Percentiles rank a stretch among this genome's conserved stretches.
Conservation (phyloP, 2,888 invertebrate species). For the Theretra japonica region DNA sequence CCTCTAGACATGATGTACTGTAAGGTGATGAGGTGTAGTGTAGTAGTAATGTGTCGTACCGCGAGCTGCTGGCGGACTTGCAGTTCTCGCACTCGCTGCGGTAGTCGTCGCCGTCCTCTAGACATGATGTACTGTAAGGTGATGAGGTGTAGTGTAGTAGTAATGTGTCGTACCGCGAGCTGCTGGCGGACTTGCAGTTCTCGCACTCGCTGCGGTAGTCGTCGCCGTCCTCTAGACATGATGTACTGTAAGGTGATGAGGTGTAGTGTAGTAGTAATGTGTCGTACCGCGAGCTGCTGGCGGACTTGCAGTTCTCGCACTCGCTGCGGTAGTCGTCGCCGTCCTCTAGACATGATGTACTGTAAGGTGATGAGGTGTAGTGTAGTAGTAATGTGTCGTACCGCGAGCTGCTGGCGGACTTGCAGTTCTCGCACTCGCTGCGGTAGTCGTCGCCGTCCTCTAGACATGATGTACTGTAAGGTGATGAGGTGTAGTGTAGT, state of each 20-base stretch:
- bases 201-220: slow-evolving; percentile 94
- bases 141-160: no score
- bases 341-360: no score
- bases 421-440: slow-evolving; percentile 94
- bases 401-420: slow-evolving; percentile 89
- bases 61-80: slow-evolving; percentile 89
- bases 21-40: no score
- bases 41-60: slow-evolving; percentile 57
- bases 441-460: slow-evolving; percentile 90
- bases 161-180: slow-evolving; percentile 82
- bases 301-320: slow-evolving; percentile 93
- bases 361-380: no score
- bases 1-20: no score
- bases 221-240: no score
- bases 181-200: slow-evolving; percentile 92
- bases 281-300: slow-evolving; percentile 87
- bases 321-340: slow-evolving; percentile 92
- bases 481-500: no score
- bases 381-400: slow-evolving; percentile 37
- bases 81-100: slow-evolving; percentile 94
- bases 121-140: no score
- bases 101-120: slow-evolving; percentile 90
- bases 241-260: no score
- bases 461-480: no score
- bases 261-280: neutral